A percentile compares a stretch with the other conserved stretches of the same genome.
These are phyloP conservation scores for Macrostomum lignano DNA, from an alignment of 1,140 invertebrate species.

Conservation along the genomic window DNA sequence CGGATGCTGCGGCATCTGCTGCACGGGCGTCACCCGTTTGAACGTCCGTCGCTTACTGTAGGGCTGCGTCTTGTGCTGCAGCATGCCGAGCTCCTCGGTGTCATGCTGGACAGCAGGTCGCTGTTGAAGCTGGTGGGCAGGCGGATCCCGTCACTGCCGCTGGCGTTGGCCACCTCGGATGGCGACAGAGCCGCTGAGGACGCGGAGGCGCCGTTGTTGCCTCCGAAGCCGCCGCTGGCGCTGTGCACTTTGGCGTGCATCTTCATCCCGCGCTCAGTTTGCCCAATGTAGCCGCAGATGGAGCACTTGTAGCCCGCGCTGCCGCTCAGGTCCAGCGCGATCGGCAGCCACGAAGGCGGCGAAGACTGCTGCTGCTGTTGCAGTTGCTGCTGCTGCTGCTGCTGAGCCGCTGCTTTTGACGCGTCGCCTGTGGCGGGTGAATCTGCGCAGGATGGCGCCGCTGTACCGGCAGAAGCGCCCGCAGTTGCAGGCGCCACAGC, in stretches of 20 bases:
- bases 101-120: constrained; percentile 10
- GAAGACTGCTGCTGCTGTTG: no score
- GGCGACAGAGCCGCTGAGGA: constrained; percentile 61
- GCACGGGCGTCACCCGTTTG: constrained; percentile 5
- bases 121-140: constrained; percentile 13
- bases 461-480: no score
- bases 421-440: no score
- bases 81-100: no score
- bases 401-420: no score
- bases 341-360: constrained; percentile 23
- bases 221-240: no score
- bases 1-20: no score
- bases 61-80: neutral
- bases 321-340: constrained; percentile 35
- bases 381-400: no score
- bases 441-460: no score
- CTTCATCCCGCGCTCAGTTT: constrained; percentile 73
- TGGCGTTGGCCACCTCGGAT: constrained; percentile 45
- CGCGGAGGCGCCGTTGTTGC: constrained; percentile 62
- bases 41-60: neutral
- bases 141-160: constrained; percentile 10
- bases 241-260: constrained; percentile 82
- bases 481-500: no score
- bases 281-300: constrained; percentile 76
- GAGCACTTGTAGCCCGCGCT: constrained; percentile 70